Evolutionary conservation across 1,140 invertebrate genomes (phyloP).

Genomic region (Periplaneta americana): DNA sequence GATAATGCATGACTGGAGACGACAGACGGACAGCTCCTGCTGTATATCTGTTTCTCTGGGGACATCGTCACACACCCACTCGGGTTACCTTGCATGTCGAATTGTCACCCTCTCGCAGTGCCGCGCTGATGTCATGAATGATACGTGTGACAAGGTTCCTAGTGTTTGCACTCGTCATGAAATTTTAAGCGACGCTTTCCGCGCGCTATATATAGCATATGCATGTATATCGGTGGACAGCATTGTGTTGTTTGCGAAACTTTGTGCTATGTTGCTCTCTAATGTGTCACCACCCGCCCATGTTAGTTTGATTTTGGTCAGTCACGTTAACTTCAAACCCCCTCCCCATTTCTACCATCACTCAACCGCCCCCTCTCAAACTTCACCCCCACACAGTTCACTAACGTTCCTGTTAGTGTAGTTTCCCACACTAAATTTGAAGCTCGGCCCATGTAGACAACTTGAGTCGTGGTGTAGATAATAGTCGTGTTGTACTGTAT

Average conservation of each 20-base stretch:
- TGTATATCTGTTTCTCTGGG: neutral
- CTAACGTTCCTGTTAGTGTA: neutral
- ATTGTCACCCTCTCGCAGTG: neutral
- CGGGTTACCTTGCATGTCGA: neutral
- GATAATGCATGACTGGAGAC: neutral
- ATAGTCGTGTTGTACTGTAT: no score
- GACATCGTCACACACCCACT: neutral
- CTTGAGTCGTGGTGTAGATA: no score
- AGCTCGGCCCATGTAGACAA: no score
- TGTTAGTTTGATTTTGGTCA: neutral
- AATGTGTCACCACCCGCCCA: neutral
- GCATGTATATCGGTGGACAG: neutral
- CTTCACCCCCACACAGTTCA: neutral
- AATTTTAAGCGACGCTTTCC: slow-evolving; percentile 7
- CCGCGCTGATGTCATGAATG: slow-evolving; percentile 3
- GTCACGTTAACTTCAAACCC: neutral
- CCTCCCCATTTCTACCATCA: neutral
- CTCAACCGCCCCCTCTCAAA: neutral
- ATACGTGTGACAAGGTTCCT: slow-evolving; percentile 5
- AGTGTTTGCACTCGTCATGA: slow-evolving; percentile 3
- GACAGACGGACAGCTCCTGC: neutral
- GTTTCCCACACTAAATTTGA: no score
- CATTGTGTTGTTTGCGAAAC: neutral
- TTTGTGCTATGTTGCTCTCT: neutral
- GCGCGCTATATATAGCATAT: neutral